These are phyloP conservation scores for Melanaphis sacchari DNA, from an alignment of 1,140 invertebrate genomes.

Conservation along the genomic window DNA sequence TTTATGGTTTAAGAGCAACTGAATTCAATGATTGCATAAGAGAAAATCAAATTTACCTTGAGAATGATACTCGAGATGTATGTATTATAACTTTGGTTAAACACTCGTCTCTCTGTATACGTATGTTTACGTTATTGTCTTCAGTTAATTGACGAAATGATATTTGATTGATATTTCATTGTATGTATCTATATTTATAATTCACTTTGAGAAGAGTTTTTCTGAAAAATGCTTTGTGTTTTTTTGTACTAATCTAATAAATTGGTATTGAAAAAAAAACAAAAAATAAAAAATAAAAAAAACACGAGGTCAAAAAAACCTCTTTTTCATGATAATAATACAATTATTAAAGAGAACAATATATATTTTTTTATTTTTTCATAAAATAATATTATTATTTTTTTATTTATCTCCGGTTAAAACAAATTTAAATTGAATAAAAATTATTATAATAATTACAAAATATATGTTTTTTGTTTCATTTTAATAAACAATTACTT, in stretches of 20 bases:
- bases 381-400: background rate
- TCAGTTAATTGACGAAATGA: background rate
- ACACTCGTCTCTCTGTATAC: background rate
- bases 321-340: background rate
- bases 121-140: background rate
- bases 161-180: constrained; percentile 39
- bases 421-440: constrained; percentile 34
- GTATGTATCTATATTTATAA: background rate
- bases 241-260: background rate
- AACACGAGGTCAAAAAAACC: background rate
- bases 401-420: background rate
- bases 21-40: constrained; percentile 5
- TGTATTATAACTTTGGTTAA: constrained; percentile 47
- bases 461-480: background rate
- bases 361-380: background rate
- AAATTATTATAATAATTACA: background rate
- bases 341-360: background rate
- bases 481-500: constrained; percentile 6
- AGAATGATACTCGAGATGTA: constrained; percentile 32
- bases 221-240: background rate
- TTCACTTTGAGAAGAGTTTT: background rate
- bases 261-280: background rate
- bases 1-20: constrained; percentile 29
- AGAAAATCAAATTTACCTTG: constrained; percentile 39
- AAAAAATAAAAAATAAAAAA: too few relatives aligned